phyloP scores from a whole-genome alignment of 2,888 invertebrate species.

The Clostera curtula region DNA sequence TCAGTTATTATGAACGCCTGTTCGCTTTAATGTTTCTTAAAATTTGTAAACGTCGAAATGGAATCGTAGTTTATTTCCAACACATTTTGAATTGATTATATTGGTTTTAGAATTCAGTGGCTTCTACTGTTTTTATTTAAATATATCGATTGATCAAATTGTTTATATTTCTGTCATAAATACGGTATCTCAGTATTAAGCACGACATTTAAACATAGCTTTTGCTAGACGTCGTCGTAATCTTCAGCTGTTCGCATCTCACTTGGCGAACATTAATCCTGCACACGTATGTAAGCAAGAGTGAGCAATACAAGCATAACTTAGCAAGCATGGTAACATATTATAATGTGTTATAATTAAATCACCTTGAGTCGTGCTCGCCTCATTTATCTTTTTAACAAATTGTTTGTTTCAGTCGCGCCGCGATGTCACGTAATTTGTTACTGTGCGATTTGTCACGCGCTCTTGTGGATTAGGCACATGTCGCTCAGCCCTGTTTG shows the following conservation, averaged over 20 bases:
- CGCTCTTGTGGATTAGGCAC: slow-evolving; percentile 46
- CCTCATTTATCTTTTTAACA: slow-evolving; percentile 56
- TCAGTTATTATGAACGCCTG: too few relatives aligned
- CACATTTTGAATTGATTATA: too few relatives aligned
- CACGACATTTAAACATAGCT: too few relatives aligned
- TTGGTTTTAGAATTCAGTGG: too few relatives aligned
- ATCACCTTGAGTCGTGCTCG: slow-evolving; percentile 31
- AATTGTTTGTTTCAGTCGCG: slow-evolving; percentile 60
- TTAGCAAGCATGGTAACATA: slow-evolving; percentile 27
- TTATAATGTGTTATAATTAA: slow-evolving; percentile 56
- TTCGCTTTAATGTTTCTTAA: too few relatives aligned
- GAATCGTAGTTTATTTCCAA: too few relatives aligned
- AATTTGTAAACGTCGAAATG: too few relatives aligned
- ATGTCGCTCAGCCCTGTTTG: slow-evolving; percentile 40
- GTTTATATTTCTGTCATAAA: too few relatives aligned
- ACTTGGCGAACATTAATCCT: neutral
- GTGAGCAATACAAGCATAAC: slow-evolving; percentile 19
- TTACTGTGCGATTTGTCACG: slow-evolving; percentile 56
- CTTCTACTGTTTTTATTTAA: too few relatives aligned
- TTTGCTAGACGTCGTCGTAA: too few relatives aligned
- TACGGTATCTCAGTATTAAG: too few relatives aligned
- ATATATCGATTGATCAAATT: too few relatives aligned
- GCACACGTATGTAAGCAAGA: neutral
- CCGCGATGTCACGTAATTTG: slow-evolving; percentile 52
- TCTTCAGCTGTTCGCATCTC: neutral